phyloP scores from a whole-genome alignment of 2,113 vertebrate genomes.

The Mus pahari region DNA sequence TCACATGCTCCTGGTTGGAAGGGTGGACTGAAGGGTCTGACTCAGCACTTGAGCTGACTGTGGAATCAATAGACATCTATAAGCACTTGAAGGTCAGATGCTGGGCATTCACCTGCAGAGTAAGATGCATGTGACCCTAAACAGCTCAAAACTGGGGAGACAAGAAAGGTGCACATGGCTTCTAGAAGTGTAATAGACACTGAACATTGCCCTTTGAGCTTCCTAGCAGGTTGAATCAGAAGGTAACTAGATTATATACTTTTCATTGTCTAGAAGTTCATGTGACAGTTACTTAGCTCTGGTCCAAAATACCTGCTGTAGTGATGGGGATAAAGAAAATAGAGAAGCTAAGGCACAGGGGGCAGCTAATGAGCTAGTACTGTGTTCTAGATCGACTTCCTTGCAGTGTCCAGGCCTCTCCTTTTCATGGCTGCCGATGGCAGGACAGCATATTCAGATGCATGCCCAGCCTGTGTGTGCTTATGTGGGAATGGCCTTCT shows the following conservation, averaged over 20 bases:
- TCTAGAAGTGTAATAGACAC: neutral
- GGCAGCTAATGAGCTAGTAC: neutral
- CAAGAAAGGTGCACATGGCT: neutral
- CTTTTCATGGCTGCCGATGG: too few species aligned
- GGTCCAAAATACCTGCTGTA: neutral
- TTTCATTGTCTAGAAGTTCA: neutral
- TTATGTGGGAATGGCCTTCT: neutral
- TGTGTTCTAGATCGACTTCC: neutral
- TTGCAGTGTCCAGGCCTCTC: neutral
- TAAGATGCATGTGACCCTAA: neutral
- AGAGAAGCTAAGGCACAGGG: neutral
- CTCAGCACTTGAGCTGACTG: neutral
- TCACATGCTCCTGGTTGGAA: too few species aligned
- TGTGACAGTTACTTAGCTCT: neutral
- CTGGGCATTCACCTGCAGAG: neutral
- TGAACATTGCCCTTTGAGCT: neutral
- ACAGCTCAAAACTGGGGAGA: neutral
- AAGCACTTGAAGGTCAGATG: neutral
- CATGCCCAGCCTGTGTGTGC: rapidly evolving
- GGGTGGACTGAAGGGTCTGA: too few species aligned
- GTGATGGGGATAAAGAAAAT: neutral
- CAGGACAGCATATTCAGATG: neutral
- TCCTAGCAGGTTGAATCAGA: neutral
- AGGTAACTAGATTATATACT: neutral
- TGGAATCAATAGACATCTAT: neutral